Base-by-base conservation (phyloP, 2,113 vertebrate genomes). In the Sitta europaea region DNA sequence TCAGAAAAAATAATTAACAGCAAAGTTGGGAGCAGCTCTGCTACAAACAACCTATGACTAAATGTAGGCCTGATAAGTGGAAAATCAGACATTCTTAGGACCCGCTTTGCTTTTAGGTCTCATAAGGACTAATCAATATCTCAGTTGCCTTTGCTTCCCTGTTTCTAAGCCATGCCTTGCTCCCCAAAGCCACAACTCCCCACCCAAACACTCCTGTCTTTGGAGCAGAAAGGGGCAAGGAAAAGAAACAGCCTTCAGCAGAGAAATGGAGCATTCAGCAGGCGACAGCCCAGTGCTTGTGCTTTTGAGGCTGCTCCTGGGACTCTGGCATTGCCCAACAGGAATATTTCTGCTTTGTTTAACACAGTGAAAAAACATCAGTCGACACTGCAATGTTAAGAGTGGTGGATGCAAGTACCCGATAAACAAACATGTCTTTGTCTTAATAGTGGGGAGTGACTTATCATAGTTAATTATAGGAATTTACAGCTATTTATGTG, bases 381-480 rank as follows among this genome's bases (percentile, higher is more conserved):
- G 96, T 95, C 86, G 83, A 98, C 97, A 97, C 92, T 61, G 93
- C 90, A 78, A 97, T 90, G 97, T 94, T 95, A 96, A 96, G 97
- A 97, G 97, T 83, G 94, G 96, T 97, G 97, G 94, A 97, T 96
- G 96, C 97, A 94, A 95, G 96, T 81, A 97, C 5, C 96, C 47
- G 21, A 98, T 98, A 98, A 98, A 98, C 98, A 98, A 98, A 97
- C 96, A 97, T 3, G 40, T 98, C 98, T 98, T 98, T 98, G 98
- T 98, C 98, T 98, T 97, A 98, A 97, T 98, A 98, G 97, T 57
- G 96, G 93, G 86, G 97, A 98, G 96, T 97, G 96, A 96, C 97
- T 98, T 97, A 97, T 97, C 97, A 79, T 85, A 96, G 98, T 98
- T 98, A 98, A 98, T 98, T 98, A 98, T 98, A 98, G 97, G 98